These are phyloP conservation scores for Chelmon rostratus DNA, from an alignment of 2,797 vertebrate species.

Conservation along the genomic window DNA sequence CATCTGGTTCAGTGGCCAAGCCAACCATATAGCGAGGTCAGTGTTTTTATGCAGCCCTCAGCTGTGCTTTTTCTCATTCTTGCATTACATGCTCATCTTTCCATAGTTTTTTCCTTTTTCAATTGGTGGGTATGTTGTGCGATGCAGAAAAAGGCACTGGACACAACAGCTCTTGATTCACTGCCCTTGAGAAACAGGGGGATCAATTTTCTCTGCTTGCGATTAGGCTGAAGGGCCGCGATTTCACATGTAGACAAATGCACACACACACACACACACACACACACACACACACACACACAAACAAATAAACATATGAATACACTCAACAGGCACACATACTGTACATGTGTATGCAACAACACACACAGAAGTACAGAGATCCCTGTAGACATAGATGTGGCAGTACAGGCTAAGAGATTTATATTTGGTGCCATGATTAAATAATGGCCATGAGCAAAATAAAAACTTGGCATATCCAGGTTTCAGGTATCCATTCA, in stretches of 20 bases:
- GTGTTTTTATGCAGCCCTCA: conserved; percentile 27
- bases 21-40: conserved; percentile 15
- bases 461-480: not conserved
- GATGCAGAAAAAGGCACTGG: conserved; percentile 38
- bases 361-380: conserved; percentile 17
- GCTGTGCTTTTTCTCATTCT: conserved; percentile 33
- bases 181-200: conserved; percentile 29
- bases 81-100: conserved; percentile 29
- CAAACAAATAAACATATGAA: not conserved
- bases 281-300: conserved; percentile 1
- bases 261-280: not conserved
- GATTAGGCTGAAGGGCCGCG: conserved; percentile 47
- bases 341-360: not conserved
- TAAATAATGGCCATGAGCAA: not conserved
- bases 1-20: conserved; percentile 35
- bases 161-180: conserved; percentile 44
- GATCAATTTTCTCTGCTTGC: conserved; percentile 59
- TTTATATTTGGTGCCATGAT: not conserved
- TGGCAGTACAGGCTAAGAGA: conserved; percentile 11
- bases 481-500: not conserved
- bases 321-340: not conserved
- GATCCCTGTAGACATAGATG: conserved; percentile 50
- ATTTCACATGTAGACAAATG: conserved; percentile 38
- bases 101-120: conserved; percentile 4
- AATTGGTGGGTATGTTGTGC: conserved; percentile 28